phyloP scores from a whole-genome alignment of 2,113 vertebrate genomes.

The Marmota monax region DNA sequence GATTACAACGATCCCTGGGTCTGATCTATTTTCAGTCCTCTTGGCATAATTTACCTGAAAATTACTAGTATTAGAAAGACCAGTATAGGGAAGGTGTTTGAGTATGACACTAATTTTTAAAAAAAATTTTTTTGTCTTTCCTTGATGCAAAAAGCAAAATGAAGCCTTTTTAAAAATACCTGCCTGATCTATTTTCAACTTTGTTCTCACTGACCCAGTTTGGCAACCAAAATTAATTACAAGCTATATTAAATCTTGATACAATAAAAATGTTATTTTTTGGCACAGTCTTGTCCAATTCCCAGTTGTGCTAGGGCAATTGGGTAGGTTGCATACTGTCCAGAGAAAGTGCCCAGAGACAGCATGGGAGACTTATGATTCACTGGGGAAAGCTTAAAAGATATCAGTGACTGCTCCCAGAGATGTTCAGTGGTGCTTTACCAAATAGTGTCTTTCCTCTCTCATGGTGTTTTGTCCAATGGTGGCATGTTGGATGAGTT shows the following conservation, averaged over 20 bases:
- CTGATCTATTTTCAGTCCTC: not conserved
- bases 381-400: too few relatives aligned
- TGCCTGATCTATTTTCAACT: not conserved
- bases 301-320: too few relatives aligned
- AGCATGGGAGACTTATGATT: too few relatives aligned
- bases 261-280: constrained; percentile 64
- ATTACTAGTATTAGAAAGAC: not conserved
- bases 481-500: too few relatives aligned
- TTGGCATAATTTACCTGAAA: not conserved
- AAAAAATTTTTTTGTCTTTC: not conserved
- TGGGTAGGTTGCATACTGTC: too few relatives aligned
- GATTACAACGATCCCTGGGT: not conserved
- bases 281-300: not conserved
- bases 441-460: too few relatives aligned
- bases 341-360: too few relatives aligned
- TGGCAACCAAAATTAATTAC: constrained; percentile 79
- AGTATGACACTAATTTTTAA: not conserved
- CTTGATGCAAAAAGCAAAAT: not conserved
- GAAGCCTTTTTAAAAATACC: not conserved
- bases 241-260: constrained; percentile 75
- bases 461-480: too few relatives aligned
- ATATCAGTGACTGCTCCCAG: too few relatives aligned
- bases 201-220: constrained; percentile 70
- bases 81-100: not conserved
- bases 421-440: too few relatives aligned